Conservation (phyloP, 2,888 invertebrate species). For the Mesorhabditis belari region DNA sequence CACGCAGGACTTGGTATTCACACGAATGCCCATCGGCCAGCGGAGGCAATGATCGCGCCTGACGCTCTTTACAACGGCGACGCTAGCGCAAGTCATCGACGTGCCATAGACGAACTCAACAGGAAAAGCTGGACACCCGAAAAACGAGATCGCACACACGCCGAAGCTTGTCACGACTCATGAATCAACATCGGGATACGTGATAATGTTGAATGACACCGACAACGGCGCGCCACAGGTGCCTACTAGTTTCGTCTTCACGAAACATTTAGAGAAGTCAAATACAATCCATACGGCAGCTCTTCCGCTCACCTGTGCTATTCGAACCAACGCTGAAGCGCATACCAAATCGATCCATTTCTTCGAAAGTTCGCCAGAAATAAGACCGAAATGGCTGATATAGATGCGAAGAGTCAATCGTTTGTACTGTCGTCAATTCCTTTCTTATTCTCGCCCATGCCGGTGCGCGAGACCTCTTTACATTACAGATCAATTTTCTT, state of each 20-base stretch:
- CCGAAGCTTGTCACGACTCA: conserved; percentile 61
- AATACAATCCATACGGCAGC: conserved; percentile 86
- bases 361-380: conserved; percentile 67
- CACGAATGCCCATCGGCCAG: no score
- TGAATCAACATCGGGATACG: conserved; percentile 90
- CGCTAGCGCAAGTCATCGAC: conserved; percentile 74
- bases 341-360: conserved; percentile 95
- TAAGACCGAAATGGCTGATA: no score
- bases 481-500: no score
- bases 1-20: no score
- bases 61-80: no score
- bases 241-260: conserved; percentile 11
- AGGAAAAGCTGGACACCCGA: conserved; percentile 71
- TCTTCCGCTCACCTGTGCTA: conserved; percentile 75
- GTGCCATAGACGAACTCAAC: conserved; percentile 51
- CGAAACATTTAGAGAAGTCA: conserved; percentile 69
- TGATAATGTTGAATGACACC: conserved; percentile 76
- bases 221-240: conserved; percentile 95
- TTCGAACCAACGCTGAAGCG: conserved; percentile 51
- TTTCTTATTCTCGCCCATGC: conserved; percentile 89
- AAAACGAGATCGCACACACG: conserved; percentile 83
- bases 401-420: conserved; percentile 87
- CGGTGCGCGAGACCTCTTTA: conserved; percentile 69
- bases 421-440: conserved; percentile 82
- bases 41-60: no score